These are phyloP conservation scores for Atherinosoma microstoma DNA, from an alignment of 2,797 vertebrate species.

Conservation along the genomic window DNA sequence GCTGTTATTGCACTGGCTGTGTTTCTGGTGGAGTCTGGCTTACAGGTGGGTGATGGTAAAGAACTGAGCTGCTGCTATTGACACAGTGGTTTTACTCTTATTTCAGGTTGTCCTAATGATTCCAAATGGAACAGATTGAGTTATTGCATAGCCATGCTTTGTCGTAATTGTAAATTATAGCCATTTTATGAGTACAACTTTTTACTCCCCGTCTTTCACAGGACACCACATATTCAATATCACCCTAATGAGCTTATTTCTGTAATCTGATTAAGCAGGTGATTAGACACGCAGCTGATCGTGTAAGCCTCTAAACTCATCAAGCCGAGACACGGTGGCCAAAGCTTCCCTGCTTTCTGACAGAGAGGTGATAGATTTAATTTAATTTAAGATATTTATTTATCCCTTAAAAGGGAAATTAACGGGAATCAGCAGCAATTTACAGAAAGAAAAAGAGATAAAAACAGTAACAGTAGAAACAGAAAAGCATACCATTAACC, in stretches of 20 bases:
- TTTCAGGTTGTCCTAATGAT: not conserved
- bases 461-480: too few relatives aligned
- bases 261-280: conserved; percentile 63
- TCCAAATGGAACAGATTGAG: not conserved
- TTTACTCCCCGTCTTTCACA: conserved; percentile 14
- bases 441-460: too few relatives aligned
- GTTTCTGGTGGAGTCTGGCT: conserved; percentile 94
- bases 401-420: too few relatives aligned
- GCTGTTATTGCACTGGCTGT: conserved; percentile 94
- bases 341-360: conserved; percentile 22
- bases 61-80: not conserved
- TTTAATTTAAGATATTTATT: too few relatives aligned
- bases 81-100: not conserved
- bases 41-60: conserved; percentile 86
- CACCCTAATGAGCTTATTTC: conserved; percentile 49
- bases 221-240: conserved; percentile 33
- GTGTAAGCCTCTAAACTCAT: conserved; percentile 63
- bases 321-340: conserved; percentile 30
- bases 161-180: not conserved
- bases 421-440: too few relatives aligned
- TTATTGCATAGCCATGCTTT: not conserved
- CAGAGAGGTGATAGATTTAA: conserved; percentile 6
- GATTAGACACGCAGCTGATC: conserved; percentile 57
- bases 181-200: not conserved
- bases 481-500: too few relatives aligned